Evolutionary conservation across 92 coral and sea anemone species (phyloP), one percentile per base, ranked within the genome.

Genomic region (Actinostola sp.): DNA sequence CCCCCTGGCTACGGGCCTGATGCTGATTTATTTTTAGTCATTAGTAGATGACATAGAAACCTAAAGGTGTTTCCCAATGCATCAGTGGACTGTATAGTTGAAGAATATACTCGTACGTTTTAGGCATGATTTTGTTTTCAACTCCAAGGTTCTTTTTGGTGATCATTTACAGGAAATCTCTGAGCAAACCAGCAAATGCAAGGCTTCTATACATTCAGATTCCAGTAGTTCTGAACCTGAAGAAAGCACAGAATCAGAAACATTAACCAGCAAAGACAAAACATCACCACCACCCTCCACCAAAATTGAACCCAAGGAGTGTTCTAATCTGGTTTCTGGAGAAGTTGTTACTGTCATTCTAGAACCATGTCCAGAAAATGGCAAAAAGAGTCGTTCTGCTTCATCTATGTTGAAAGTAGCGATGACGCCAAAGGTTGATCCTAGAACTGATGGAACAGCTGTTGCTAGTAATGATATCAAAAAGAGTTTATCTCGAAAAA

Each of bases 321-420:
- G 76, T 70, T 52, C 76, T 12, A 57, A 70, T 42, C 23, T 70
- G 31, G 63, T 57, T 21, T 70, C 76, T 71, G 77, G 77, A 13
- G 66, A 71, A 38, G 77, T 71, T 10, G 77, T 71, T 32, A 71
- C 77, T 17, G 77, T 71, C 29, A 42, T 56, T 15, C 56, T 71
- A 45, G 77, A 71, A 23, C 77, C 77, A 0, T 38, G 77, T 31
- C 67, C 77, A 21, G 77, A 71, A 17, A 68, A 68, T 68, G 74
- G 33, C 29, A 68, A 68, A 24, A 68, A 51, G 33, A 49, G 74
- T 13, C 74, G 58, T 32, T 50, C 74, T 50, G 74, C 34, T 11
- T 30, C 61, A 50, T 68, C 74, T 19, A 68, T 50, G 32, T n/a
- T 50, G 31, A 33, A 68, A 50, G 74, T 49, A 42, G 66, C 66